A percentile compares a stretch with the other conserved stretches of the same genome.
Evolutionary conservation across 1,140 invertebrate genomes (phyloP).

Genomic region (Drosophila carrolli): DNA sequence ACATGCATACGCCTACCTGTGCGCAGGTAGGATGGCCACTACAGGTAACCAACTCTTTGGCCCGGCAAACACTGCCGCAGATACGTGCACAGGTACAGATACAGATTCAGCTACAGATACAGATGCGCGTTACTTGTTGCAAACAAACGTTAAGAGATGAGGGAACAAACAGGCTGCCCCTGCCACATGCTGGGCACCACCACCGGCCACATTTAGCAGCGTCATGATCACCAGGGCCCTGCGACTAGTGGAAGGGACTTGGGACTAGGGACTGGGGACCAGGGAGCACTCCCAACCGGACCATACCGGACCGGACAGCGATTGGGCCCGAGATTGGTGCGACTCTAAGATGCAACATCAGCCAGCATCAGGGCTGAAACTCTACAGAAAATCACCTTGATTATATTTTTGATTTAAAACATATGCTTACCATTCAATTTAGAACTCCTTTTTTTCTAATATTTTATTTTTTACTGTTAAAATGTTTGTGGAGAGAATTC

Average conservation of each 20-base stretch:
- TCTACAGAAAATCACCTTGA: not conserved
- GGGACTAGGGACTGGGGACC: too few relatives aligned
- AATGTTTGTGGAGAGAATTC: too few relatives aligned
- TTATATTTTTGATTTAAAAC: not conserved
- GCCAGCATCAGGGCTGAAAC: conserved; percentile 32
- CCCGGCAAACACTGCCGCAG: conserved; percentile 54
- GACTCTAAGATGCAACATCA: conserved; percentile 31
- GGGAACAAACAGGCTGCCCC: conserved; percentile 44
- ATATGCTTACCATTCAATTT: too few relatives aligned
- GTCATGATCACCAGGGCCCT: conserved; percentile 65
- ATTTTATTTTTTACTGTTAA: too few relatives aligned
- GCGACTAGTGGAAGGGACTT: conserved; percentile 19
- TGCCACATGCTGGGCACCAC: conserved; percentile 47
- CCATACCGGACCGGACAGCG: conserved; percentile 28
- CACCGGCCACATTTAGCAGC: conserved; percentile 62
- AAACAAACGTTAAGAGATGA: conserved; percentile 68
- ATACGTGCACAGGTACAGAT: not conserved
- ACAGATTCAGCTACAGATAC: conserved; percentile 45
- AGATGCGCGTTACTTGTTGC: conserved; percentile 74
- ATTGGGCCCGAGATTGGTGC: conserved; percentile 39
- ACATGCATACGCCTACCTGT: conserved; percentile 77
- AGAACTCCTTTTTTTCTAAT: too few relatives aligned
- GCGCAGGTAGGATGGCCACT: conserved; percentile 64
- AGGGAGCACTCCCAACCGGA: not conserved
- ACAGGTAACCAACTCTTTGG: conserved; percentile 71